Evolutionary conservation across 2,113 vertebrate species (phyloP).

Genomic region (Podarcis muralis): DNA sequence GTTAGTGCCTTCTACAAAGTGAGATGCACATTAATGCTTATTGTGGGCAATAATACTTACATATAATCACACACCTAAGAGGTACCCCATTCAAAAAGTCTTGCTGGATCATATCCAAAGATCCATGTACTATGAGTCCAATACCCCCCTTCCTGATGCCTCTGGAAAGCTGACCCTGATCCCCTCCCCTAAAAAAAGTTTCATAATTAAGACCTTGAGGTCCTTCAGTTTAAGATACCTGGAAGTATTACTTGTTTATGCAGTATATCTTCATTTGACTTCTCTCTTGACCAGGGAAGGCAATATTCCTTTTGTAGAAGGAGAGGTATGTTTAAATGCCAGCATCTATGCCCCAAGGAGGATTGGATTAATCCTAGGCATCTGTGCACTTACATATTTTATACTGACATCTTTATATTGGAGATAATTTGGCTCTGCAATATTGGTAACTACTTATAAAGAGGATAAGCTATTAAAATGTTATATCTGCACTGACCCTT

Average conservation of each 20-base stretch:
- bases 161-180: neutral
- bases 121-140: neutral
- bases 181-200: neutral
- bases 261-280: neutral
- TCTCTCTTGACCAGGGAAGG: neutral
- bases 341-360: neutral
- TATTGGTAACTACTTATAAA: neutral
- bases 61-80: neutral
- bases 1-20: neutral
- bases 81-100: neutral
- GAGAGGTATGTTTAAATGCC: neutral
- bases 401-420: neutral
- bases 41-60: too few species aligned
- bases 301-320: neutral
- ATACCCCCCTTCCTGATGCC: neutral
- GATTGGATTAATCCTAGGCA: neutral
- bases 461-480: neutral
- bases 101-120: neutral
- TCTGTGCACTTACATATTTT: neutral
- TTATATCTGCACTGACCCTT: neutral
- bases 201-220: neutral
- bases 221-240: neutral
- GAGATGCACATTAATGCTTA: neutral
- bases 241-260: neutral
- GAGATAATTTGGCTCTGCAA: neutral